Conservation (phyloP, 2,113 vertebrate genomes). For the Garra rufa region DNA sequence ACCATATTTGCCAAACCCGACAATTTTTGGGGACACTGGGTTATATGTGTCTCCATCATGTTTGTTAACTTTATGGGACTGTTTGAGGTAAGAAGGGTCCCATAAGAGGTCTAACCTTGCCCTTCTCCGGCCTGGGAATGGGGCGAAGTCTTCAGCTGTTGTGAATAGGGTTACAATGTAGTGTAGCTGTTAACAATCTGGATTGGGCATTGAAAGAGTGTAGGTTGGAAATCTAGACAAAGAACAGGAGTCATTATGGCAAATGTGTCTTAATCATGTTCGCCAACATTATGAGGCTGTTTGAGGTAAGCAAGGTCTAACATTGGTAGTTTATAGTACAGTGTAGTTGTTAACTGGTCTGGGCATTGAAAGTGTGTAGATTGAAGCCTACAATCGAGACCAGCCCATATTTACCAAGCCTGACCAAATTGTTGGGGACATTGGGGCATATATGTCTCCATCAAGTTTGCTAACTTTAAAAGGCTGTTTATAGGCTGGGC, state of each 20-base stretch:
- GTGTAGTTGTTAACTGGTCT: constrained; percentile 69
- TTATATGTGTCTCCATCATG: not conserved
- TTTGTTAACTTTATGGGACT: too few relatives aligned
- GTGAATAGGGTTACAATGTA: not conserved
- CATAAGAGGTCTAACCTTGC: not conserved
- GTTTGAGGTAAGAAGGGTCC: too few relatives aligned
- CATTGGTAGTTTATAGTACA: not conserved
- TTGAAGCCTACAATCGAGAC: not conserved
- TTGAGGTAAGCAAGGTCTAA: too few relatives aligned
- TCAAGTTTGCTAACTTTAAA: too few relatives aligned
- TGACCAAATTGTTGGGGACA: constrained; percentile 95
- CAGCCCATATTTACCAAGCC: constrained; percentile 90
- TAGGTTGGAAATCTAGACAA: too few relatives aligned
- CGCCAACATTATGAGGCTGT: too few relatives aligned
- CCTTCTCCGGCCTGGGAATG: not conserved
- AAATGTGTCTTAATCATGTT: not conserved
- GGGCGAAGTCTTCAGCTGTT: too few relatives aligned
- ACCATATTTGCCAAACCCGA: not conserved
- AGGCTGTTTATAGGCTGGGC: too few relatives aligned
- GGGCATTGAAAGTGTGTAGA: constrained; percentile 95
- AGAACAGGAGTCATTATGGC: too few relatives aligned
- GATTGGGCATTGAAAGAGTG: too few relatives aligned
- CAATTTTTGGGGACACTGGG: too few relatives aligned
- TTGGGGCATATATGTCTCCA: constrained; percentile 89
- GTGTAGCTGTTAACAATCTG: too few relatives aligned